Conservation (phyloP, 1,140 invertebrate species). For the Dreissena polymorpha region DNA sequence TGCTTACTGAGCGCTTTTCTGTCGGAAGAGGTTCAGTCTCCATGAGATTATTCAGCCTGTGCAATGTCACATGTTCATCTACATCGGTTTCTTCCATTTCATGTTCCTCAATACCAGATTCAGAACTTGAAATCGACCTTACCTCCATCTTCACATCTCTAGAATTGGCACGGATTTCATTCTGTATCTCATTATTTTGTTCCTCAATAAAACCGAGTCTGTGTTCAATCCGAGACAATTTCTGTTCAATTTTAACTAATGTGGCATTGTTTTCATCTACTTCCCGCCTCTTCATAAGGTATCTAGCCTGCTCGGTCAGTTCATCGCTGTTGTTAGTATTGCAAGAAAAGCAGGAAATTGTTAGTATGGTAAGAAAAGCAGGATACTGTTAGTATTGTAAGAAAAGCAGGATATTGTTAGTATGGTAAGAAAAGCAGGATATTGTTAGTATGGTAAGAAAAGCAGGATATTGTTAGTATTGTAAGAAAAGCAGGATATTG, state of each 20-base stretch:
- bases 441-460: no score
- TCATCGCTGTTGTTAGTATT: conserved; percentile 37
- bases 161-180: not conserved
- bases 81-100: not conserved
- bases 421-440: not conserved
- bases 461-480: no score
- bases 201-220: conserved; percentile 42
- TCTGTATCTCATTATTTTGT: conserved; percentile 12
- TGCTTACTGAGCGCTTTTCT: conserved; percentile 1
- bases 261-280: conserved; percentile 9
- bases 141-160: not conserved
- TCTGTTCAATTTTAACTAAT: conserved; percentile 37
- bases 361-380: no score
- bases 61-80: no score
- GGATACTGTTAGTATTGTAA: no score
- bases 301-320: not conserved
- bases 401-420: not conserved
- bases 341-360: conserved; percentile 2
- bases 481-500: not conserved
- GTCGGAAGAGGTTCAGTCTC: no score
- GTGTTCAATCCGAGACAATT: conserved; percentile 46
- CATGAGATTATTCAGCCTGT: no score
- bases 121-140: conserved; percentile 13
- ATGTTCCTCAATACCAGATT: conserved; percentile 40
- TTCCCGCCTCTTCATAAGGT: conserved; percentile 3